Base-by-base conservation (phyloP, 2,797 vertebrate species). In the Cynopterus sphinx region DNA sequence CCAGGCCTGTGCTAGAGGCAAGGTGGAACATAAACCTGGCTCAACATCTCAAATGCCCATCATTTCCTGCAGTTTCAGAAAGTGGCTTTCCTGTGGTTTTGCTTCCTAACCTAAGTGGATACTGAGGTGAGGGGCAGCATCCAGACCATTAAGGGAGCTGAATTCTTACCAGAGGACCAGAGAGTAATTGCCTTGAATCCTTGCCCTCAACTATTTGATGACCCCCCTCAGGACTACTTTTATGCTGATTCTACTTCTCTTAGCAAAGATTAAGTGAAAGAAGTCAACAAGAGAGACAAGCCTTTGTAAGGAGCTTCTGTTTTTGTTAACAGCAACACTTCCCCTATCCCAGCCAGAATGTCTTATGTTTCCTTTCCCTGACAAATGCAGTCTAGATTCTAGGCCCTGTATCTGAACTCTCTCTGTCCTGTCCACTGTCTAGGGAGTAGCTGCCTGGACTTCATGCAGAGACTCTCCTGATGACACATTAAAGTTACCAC, bases 1-100 rank as follows among this genome's bases (percentile, higher is more conserved):
- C 43, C 91, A 81, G 92, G 68, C 51, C 39, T 28, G 6, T 59
- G 82, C 87, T 70, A 22, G 28, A 85, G 57, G 85, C 85, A 67
- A 90, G 22, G 67, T 78, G 19, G 26, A 74, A 55, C 90, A 75
- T 51, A 82, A 53, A 85, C 63, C 46, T 12, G 9, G 41, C 16
- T 84, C 92, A 24, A 10, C 65, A 22, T 68, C 73, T 87, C 87
- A 77, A 67, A 73, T 8, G 71, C 51, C 9, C 21, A 21, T 24
- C 11, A 28, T 11, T 3, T 22, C 21, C 63, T 74, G 57, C 55
- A 15, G 15, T 11, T 89, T 86, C 70, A 86, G 55, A 88, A 77
- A 83, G 74, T 11, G 57, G 57, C 61, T 95, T 65, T 46, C 26
- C 17, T 83, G 22, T 36, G 53, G 17, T 6, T 89, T 75, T 83